phyloP scores from a whole-genome alignment of 2,797 vertebrate species.

The Eulemur albifrons region DNA sequence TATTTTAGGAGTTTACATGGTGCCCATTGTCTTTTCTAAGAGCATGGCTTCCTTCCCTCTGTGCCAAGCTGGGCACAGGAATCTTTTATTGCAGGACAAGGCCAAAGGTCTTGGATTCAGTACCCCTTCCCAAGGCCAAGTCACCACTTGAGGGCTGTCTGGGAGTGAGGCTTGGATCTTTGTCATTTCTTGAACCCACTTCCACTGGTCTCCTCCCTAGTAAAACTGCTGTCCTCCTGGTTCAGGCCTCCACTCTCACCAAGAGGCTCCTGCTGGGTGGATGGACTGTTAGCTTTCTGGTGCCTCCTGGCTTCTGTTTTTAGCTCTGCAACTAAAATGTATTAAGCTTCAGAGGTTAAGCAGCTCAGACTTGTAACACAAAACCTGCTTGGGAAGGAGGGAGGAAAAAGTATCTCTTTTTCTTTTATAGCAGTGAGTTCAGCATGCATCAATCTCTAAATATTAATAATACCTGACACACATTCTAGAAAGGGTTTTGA shows the following conservation, averaged over 20 bases:
- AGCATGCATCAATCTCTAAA: neutral
- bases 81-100: neutral
- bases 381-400: neutral
- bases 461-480: neutral
- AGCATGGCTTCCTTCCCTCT: neutral
- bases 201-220: neutral
- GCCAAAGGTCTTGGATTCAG: neutral
- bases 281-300: neutral
- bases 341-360: neutral
- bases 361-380: neutral
- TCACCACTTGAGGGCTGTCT: neutral
- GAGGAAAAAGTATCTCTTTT: neutral
- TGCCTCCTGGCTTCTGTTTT: neutral
- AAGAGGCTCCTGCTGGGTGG: neutral
- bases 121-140: neutral
- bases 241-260: neutral
- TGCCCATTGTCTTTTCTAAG: neutral
- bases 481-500: neutral
- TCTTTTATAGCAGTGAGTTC: neutral
- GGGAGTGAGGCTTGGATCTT: neutral
- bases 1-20: neutral
- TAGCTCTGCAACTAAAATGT: neutral
- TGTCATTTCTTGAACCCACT: neutral
- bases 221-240: neutral
- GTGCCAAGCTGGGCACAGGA: neutral